Evolutionary conservation across 2,888 invertebrate species (phyloP), one percentile per base, ranked within the genome.

Genomic region (Rhagium mordax): DNA sequence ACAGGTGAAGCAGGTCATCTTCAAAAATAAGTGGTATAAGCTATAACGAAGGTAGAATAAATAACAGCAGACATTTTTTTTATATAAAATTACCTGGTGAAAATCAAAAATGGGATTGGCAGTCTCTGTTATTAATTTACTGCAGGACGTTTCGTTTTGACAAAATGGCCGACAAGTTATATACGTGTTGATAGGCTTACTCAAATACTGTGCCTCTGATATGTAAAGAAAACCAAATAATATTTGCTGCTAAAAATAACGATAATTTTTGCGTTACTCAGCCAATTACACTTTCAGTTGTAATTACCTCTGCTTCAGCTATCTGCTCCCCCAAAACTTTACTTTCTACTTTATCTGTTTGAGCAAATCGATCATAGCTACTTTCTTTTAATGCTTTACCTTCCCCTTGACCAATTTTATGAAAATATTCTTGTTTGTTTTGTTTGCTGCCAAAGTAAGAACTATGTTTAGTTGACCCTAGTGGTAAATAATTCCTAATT

Each of bases 11-110:
- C 80, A 92, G 89, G 51, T 89, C 87, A 21, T 88, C 87, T 55
- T 90, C 90, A 74, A 90, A 89, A 64, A 91, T 85, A 53, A 92
- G 85, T 13, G 92, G 90, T 78, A 92, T 89, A 74, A 89, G 85
- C 90, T 91, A 83, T 13, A 86, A 86, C 33, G 59, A 65, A 66
- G 16, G 15, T 18, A 15, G 59, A 51, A 48, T 16, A 18, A 51
- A 41, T 41, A 24, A 60, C 13, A n/a, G 4, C 41, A n/a, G 3
- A 18, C 10, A 18, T 0, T 18, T 33, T 33, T 0, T 41, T 60
- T 60, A 4, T 33, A 18, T 33, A 33, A 33, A 29, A 10, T 29
- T 83, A 90, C 89, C 86, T 90, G 89, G 78, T 86, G 87, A 81
- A 90, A 89, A 83, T 90, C 87, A 80, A 89, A 90, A 72, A 87